phyloP scores from a whole-genome alignment of 2,888 invertebrate genomes.

The Cybosia mesomella region DNA sequence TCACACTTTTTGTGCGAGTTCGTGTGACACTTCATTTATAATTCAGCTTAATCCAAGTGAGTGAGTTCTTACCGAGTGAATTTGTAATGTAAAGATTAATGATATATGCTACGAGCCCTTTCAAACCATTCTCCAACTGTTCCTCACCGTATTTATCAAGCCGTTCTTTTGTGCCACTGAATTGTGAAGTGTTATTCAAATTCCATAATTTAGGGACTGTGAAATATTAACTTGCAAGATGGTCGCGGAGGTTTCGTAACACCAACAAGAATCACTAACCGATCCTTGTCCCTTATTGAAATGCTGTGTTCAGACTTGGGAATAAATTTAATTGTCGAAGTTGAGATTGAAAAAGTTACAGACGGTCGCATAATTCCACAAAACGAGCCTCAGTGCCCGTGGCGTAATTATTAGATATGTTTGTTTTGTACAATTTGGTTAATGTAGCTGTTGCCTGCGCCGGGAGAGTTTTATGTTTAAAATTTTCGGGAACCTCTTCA shows the following conservation, averaged over 20 bases:
- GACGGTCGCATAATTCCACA: conserved; percentile 78
- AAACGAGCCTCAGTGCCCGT: conserved; percentile 68
- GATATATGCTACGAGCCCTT: conserved; percentile 72
- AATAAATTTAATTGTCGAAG: conserved; percentile 85
- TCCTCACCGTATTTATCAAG: conserved; percentile 71
- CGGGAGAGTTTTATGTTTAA: conserved; percentile 67
- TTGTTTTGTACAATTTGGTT: conserved; percentile 81
- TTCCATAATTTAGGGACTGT: conserved; percentile 28
- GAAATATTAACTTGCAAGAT: conserved; percentile 32
- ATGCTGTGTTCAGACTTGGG: conserved; percentile 77
- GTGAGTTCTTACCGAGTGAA: conserved; percentile 85
- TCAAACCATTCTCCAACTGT: conserved; percentile 66
- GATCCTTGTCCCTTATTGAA: conserved; percentile 76
- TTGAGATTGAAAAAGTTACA: conserved; percentile 85
- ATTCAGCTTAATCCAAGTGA: conserved; percentile 84
- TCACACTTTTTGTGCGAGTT: conserved; percentile 79
- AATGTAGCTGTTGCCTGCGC: conserved; percentile 67
- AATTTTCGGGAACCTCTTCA: conserved; percentile 68
- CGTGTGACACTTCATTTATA: conserved; percentile 85
- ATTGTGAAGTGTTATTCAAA: conserved; percentile 33
- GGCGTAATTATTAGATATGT: conserved; percentile 81
- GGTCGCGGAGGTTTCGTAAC: conserved; percentile 46
- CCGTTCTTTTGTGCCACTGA: conserved; percentile 57
- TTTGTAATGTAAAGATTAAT: conserved; percentile 86
- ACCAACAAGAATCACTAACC: conserved; percentile 59